Conservation (phyloP, 2,888 invertebrate genomes). For the Tillus elongatus region DNA sequence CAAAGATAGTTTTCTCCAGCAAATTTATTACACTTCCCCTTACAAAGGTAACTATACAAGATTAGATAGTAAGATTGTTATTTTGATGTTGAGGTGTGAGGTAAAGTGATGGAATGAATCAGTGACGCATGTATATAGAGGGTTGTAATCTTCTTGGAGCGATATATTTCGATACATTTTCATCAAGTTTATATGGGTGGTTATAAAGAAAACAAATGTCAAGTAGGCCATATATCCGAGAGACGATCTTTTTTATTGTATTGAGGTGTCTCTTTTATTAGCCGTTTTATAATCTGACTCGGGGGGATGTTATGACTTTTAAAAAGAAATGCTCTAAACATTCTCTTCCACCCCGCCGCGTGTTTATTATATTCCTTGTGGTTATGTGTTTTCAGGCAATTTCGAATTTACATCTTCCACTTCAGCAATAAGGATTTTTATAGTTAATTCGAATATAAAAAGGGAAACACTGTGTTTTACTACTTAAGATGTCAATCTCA, state of each 20-base stretch:
- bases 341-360: too few species aligned
- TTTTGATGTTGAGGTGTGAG: too few species aligned
- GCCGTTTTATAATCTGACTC: slow-evolving; percentile 35
- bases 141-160: too few species aligned
- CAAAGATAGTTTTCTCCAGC: too few species aligned
- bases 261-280: slow-evolving; percentile 35
- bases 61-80: too few species aligned
- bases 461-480: neutral
- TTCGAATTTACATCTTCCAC: slow-evolving; percentile 34
- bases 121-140: too few species aligned
- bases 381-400: slow-evolving; percentile 31
- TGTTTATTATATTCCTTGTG: slow-evolving; percentile 36
- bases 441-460: slow-evolving; percentile 30
- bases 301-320: slow-evolving; percentile 33
- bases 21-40: too few species aligned
- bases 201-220: slow-evolving; percentile 33
- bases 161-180: too few species aligned
- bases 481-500: slow-evolving; percentile 2
- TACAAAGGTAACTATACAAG: too few species aligned
- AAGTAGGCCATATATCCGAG: slow-evolving; percentile 31
- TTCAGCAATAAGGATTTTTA: slow-evolving; percentile 32
- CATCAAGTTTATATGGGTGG: too few species aligned
- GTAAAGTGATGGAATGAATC: too few species aligned
- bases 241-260: slow-evolving; percentile 34
- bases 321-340: slow-evolving; percentile 35